phyloP scores from a whole-genome alignment of 2,113 vertebrate species.

The Leucopsar rothschildi region DNA sequence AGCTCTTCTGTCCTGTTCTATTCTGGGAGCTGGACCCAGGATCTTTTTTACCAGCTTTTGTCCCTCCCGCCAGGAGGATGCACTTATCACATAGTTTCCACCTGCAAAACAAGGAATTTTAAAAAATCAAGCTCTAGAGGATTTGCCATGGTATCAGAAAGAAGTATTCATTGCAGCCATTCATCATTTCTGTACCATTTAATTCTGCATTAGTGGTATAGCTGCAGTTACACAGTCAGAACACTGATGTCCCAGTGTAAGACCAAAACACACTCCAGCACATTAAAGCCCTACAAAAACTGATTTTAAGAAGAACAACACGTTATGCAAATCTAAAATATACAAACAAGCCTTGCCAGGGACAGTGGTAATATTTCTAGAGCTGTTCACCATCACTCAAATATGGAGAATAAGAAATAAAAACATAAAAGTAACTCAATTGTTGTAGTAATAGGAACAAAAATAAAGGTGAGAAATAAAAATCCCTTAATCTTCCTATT shows the following conservation, averaged over 20 bases:
- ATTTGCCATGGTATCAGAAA: background rate
- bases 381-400: background rate
- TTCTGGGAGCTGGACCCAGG: constrained; percentile 81
- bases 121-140: background rate
- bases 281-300: background rate
- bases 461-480: background rate
- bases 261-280: background rate
- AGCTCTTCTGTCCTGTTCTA: constrained; percentile 67
- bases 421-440: background rate
- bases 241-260: background rate
- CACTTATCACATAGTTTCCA: constrained; percentile 75
- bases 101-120: constrained; percentile 38
- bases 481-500: rapidly evolving
- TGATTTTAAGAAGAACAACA: background rate
- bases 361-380: background rate
- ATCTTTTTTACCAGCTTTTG: constrained; percentile 91
- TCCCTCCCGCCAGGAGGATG: constrained; percentile 92
- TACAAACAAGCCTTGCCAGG: background rate
- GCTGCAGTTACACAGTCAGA: background rate
- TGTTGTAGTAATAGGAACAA: background rate
- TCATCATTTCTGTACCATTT: background rate
- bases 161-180: background rate
- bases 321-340: background rate
- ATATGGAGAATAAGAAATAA: background rate
- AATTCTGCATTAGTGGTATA: background rate